Evolutionary conservation across 2,113 vertebrate species (phyloP).

Genomic region (Furnarius figulus): DNA sequence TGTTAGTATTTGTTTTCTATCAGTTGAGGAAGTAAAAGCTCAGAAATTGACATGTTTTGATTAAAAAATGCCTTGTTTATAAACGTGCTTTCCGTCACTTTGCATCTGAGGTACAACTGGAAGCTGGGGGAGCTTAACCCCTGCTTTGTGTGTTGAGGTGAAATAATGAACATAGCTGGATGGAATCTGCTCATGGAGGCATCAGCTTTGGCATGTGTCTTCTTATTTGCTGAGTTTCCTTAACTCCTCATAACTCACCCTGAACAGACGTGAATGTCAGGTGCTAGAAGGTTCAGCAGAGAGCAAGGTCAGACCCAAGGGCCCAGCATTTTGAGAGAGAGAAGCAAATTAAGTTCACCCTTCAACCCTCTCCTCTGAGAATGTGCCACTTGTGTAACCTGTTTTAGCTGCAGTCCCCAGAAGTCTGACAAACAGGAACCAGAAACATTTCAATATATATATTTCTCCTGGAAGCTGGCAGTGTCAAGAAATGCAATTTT

Average conservation of each 20-base stretch:
- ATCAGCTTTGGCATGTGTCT: not conserved
- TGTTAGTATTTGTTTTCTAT: not conserved
- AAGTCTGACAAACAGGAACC: not conserved
- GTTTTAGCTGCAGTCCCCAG: not conserved
- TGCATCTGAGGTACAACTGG: not conserved
- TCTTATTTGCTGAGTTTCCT: not conserved
- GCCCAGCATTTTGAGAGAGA: not conserved
- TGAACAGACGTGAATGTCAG: not conserved
- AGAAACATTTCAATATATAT: not conserved
- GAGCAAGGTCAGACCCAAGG: conserved; percentile 9
- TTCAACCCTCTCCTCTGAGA: not conserved
- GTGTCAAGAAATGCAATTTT: conserved; percentile 8
- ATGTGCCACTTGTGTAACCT: not conserved
- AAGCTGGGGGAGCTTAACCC: accelerated
- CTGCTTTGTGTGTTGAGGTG: not conserved
- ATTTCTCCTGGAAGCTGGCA: not conserved
- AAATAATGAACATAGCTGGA: not conserved
- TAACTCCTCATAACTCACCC: not conserved
- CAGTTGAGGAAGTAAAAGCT: not conserved
- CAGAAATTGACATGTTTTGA: not conserved
- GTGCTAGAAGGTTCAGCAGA: not conserved
- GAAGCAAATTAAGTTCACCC: conserved; percentile 35
- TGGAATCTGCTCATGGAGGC: not conserved
- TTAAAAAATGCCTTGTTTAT: not conserved
- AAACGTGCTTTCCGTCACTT: accelerated